Conservation (phyloP, 2,113 vertebrate genomes). For the Chroicocephalus ridibundus region DNA sequence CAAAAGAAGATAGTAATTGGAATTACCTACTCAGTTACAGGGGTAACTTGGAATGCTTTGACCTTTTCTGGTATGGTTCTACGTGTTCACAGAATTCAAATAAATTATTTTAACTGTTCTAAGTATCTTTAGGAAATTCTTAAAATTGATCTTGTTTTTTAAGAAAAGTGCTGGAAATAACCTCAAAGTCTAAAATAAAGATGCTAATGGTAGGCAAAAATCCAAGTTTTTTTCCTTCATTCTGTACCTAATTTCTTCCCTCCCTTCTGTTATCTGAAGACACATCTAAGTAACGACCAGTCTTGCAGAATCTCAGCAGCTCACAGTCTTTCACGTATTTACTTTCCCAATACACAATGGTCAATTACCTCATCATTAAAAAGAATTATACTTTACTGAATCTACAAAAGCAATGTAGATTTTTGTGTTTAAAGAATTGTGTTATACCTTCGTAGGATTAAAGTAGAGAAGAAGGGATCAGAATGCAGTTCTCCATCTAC, state of each 20-base stretch:
- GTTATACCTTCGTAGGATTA: not conserved
- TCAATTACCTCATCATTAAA: not conserved
- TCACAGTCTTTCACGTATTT: not conserved
- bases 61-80: not conserved
- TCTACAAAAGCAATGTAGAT: not conserved
- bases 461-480: not conserved
- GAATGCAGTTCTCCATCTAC: not conserved
- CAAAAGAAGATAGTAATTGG: not conserved
- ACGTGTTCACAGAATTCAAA: not conserved
- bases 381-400: not conserved
- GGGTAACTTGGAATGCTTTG: not conserved
- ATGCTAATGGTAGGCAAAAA: not conserved
- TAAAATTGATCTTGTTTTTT: not conserved
- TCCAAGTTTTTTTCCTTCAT: not conserved
- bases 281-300: rapidly evolving
- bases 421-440: not conserved
- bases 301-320: not conserved
- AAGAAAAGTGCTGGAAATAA: not conserved
- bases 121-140: not conserved
- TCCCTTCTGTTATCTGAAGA: not conserved
- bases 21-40: not conserved
- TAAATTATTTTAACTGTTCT: not conserved
- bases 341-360: not conserved
- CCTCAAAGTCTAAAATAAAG: not conserved
- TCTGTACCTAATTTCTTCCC: not conserved